Evolutionary conservation across 2,888 invertebrate genomes (phyloP).

Genomic region (Digitonthophagus gazella): DNA sequence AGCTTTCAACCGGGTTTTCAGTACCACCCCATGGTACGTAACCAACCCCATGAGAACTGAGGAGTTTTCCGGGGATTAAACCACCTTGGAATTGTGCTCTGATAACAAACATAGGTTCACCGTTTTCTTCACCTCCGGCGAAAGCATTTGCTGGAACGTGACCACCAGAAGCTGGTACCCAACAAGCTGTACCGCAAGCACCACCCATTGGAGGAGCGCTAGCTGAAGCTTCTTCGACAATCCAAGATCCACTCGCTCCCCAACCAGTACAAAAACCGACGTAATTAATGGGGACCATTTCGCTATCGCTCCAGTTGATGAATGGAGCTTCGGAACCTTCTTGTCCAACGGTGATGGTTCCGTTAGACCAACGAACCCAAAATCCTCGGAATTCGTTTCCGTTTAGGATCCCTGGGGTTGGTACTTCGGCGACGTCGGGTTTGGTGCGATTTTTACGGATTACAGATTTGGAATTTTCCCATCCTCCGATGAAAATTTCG

Average conservation of each 20-base stretch:
- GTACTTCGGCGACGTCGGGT: constrained; percentile 52
- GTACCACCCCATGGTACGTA: constrained; percentile 77
- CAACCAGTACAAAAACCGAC: constrained; percentile 85
- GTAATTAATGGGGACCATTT: constrained; percentile 54
- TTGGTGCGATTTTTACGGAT: constrained; percentile 75
- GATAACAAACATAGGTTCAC: constrained; percentile 64
- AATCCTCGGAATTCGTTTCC: constrained; percentile 76
- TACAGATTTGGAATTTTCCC: constrained; percentile 81
- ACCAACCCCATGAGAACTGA: constrained; percentile 63
- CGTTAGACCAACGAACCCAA: constrained; percentile 79
- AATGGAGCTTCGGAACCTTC: constrained; percentile 71
- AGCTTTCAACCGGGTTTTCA: constrained; percentile 65
- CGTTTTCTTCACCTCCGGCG: constrained; percentile 62
- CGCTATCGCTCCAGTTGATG: constrained; percentile 69
- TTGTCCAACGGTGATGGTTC: constrained; percentile 49
- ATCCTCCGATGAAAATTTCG: constrained; percentile 87
- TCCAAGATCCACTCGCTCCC: constrained; percentile 81
- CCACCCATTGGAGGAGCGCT: constrained; percentile 34
- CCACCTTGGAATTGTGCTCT: constrained; percentile 70
- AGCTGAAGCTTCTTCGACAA: constrained; percentile 57
- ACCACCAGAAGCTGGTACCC: constrained; percentile 67
- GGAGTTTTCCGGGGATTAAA: constrained; percentile 76
- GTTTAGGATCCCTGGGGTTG: constrained; percentile 73
- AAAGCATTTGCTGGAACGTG: constrained; percentile 73
- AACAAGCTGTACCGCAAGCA: constrained; percentile 50